Percentiles rank a stretch among this genome's conserved stretches.
Evolutionary conservation across 2,888 invertebrate genomes (phyloP).

Genomic region (Ichneumon xanthorius): DNA sequence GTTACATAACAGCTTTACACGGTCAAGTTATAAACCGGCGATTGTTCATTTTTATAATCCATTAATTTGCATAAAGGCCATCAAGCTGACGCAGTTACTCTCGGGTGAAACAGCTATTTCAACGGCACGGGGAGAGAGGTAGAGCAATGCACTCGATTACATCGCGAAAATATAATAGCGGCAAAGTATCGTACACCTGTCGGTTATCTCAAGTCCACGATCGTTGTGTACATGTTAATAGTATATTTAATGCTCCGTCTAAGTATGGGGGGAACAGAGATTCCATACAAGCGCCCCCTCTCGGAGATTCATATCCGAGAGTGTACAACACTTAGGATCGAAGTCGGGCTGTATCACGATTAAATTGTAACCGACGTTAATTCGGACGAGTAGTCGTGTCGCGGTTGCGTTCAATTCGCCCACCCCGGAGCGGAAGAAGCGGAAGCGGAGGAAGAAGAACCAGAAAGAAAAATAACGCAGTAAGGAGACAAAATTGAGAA

Average conservation of each 20-base stretch:
- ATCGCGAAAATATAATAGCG: background rate
- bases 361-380: conserved; percentile 60
- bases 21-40: background rate
- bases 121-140: background rate
- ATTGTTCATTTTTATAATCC: conserved; percentile 51
- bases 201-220: background rate
- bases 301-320: background rate
- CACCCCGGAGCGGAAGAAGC: background rate
- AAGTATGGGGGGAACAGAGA: conserved; percentile 29
- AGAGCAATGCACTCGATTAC: background rate
- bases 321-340: conserved; percentile 26
- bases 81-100: conserved; percentile 3
- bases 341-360: conserved; percentile 27
- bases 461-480: background rate
- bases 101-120: background rate
- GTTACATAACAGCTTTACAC: conserved; percentile 22
- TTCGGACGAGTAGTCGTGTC: conserved; percentile 39
- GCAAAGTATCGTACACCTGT: background rate
- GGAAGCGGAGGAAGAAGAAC: background rate
- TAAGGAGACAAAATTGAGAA: background rate
- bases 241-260: conserved; percentile 28
- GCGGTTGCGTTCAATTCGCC: background rate
- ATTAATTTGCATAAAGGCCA: conserved; percentile 58
- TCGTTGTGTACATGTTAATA: conserved; percentile 11
- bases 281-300: conserved; percentile 43